Evolutionary conservation across 2,888 invertebrate species (phyloP).

Genomic region (Eupithecia exiguata): DNA sequence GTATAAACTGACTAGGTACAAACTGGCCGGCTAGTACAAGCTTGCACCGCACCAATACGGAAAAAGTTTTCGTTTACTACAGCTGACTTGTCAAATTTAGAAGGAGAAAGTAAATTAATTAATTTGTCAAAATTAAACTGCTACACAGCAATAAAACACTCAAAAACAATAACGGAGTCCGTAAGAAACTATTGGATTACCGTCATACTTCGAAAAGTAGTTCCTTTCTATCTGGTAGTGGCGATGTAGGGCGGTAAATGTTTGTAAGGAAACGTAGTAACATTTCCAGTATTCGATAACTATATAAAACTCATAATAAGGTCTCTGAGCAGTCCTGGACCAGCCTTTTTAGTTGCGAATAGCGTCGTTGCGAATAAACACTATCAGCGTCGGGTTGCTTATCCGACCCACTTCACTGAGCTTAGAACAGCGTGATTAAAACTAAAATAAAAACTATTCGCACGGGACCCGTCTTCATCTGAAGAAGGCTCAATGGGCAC

Average conservation of each 20-base stretch:
- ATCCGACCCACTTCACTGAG: constrained; percentile 12
- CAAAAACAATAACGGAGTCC: not conserved
- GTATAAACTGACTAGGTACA: not conserved
- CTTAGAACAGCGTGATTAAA: not conserved
- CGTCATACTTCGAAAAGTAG: not conserved
- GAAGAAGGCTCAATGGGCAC: too few relatives aligned
- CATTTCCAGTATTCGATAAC: not conserved
- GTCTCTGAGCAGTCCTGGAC: not conserved
- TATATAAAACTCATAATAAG: not conserved
- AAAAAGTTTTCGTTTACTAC: not conserved
- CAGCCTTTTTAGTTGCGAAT: constrained; percentile 1
- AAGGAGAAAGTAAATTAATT: too few relatives aligned
- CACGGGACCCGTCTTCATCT: not conserved
- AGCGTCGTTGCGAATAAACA: constrained; percentile 8
- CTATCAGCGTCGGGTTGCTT: constrained; percentile 9
- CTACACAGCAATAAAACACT: not conserved
- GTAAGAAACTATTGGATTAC: not conserved
- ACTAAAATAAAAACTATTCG: not conserved
- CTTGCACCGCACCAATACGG: not conserved
- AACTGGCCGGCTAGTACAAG: not conserved
- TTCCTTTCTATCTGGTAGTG: not conserved
- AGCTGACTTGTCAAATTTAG: not conserved
- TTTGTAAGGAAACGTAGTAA: not conserved
- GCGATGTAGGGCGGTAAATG: not conserved
- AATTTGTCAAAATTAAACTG: too few relatives aligned